Evolutionary conservation across 64 coral and sea anemone species (phyloP), one percentile per base, ranked within the genome.

Genomic region (Exaiptasia diaphana): DNA sequence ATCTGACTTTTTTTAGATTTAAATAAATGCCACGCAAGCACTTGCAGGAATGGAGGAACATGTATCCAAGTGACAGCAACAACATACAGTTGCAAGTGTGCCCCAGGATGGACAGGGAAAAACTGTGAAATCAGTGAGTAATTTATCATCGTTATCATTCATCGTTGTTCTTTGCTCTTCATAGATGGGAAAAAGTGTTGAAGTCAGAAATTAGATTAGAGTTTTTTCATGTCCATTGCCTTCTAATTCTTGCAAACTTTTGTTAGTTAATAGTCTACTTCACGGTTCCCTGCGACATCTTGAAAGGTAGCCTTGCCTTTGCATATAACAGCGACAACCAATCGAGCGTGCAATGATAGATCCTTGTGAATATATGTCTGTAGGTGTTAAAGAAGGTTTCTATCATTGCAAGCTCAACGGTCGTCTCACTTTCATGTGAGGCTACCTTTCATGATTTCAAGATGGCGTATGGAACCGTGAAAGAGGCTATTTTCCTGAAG

Each of bases 21-120:
- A 30, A 37, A 88, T 53, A 50, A 79, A 26, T 88, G 85, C 35
- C 22, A 45, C 3, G 35, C 31, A 1, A 36, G 7, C 5, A 59
- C 74, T 22, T 88, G 85, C 60, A 38, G 71, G n/a, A 88, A 88
- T 42, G 65, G 65, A 34, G 85, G 43, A 18, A 44, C 3, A 4
- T 88, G 85, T 68, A 55, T 30, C 1, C 65, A 70, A 9, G 2
- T 43, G 25, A 38, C 57, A 4, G 50, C n/a, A n/a, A n/a, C 33
- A 29, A 46, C 20, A 10, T 88, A 59, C 41, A 38, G 38, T 12
- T 88, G 85, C 39, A 48, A 24, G 31, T 88, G 85, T 59, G 17
- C 45, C 43, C 24, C 75, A 53, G 62, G 74, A 1, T 88, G 33
- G 37, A 68, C 46, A 59, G 85, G 85, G 45, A 72, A 71, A 14